Conservation (phyloP, 2,797 vertebrate species). For the Trachurus trachurus region DNA sequence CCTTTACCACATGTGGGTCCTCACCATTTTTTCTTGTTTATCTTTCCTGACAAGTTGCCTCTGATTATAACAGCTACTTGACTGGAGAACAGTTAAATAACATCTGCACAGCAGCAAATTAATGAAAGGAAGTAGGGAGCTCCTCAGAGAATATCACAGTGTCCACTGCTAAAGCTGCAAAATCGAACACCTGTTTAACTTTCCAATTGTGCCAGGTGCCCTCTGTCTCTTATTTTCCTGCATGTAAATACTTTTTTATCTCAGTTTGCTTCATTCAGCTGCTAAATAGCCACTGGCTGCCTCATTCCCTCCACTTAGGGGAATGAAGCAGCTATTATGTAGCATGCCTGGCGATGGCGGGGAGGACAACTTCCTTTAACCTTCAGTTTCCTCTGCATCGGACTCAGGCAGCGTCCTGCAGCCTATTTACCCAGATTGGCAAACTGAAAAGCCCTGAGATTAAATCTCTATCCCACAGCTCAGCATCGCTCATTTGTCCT, state of each 20-base stretch:
- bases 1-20: too few relatives aligned
- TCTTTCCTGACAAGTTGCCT: too few relatives aligned
- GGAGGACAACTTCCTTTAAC: constrained; percentile 78
- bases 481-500: constrained; percentile 78
- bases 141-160: constrained; percentile 10
- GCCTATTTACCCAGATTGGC: constrained; percentile 72
- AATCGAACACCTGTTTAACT: constrained; percentile 20
- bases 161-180: background rate
- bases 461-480: constrained; percentile 75
- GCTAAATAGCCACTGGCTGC: constrained; percentile 61
- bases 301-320: constrained; percentile 52
- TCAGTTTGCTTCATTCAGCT: constrained; percentile 60
- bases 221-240: constrained; percentile 29
- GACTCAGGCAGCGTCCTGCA: constrained; percentile 42
- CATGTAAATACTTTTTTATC: constrained; percentile 65
- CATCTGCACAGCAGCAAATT: background rate
- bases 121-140: background rate
- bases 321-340: constrained; percentile 62
- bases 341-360: constrained; percentile 46
- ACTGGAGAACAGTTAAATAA: constrained; percentile 7
- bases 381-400: constrained; percentile 74
- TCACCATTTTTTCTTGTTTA: too few relatives aligned
- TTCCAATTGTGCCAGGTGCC: constrained; percentile 27
- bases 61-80: background rate
- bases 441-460: constrained; percentile 72